Evolutionary conservation across 2,888 invertebrate genomes (phyloP).

Genomic region (Eristalinus aeneus): DNA sequence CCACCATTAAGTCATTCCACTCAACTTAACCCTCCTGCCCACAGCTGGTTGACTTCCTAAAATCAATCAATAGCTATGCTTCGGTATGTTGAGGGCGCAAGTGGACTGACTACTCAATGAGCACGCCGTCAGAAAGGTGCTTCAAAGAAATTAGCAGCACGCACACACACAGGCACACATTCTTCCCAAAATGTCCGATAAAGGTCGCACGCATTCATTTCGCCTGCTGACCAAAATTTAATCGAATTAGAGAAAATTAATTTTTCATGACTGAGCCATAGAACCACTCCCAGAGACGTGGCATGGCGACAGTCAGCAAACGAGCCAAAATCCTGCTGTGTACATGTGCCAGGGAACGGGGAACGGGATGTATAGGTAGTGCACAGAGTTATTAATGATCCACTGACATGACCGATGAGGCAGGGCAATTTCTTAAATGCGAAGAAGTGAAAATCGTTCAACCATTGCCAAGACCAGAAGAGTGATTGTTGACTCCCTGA

Average conservation of each 20-base stretch:
- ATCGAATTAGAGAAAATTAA: constrained; percentile 60
- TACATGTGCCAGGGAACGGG: neutral
- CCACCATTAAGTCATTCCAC: constrained; percentile 9
- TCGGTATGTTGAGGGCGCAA: neutral
- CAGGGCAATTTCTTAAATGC: constrained; percentile 15
- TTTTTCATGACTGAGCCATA: constrained; percentile 32
- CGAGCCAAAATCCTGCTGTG: neutral
- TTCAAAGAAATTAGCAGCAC: constrained; percentile 26
- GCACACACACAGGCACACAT: constrained; percentile 15
- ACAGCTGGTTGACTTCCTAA: neutral
- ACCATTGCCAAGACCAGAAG: neutral
- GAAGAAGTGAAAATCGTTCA: constrained; percentile 35
- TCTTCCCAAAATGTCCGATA: constrained; percentile 25
- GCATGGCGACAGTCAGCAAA: neutral
- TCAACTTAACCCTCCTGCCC: neutral
- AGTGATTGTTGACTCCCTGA: neutral
- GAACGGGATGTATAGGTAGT: neutral
- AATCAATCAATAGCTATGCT: constrained; percentile 33
- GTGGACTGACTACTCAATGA: neutral
- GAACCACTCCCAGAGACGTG: constrained; percentile 40
- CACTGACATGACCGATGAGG: constrained; percentile 31
- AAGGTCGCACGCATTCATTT: constrained; percentile 37
- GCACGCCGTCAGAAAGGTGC: neutral
- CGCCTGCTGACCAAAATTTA: constrained; percentile 39
- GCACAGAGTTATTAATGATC: constrained; percentile 52